Conservation (phyloP, 2,113 vertebrate species). For the Coracopsis vasa region DNA sequence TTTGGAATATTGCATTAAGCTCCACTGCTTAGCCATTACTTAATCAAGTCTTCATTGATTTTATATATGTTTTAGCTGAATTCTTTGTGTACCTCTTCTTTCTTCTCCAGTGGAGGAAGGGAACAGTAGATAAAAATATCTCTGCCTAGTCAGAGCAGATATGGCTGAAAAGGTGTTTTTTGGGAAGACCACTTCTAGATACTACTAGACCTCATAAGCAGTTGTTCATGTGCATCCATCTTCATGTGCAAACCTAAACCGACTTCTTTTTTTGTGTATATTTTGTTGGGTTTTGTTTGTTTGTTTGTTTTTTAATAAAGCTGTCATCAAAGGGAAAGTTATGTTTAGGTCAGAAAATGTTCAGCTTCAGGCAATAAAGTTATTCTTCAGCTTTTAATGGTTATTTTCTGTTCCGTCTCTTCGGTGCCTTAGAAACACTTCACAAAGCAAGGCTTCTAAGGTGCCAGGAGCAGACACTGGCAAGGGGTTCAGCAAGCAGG, state of each 20-base stretch:
- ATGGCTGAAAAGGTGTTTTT: not conserved
- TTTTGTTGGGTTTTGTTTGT: not conserved
- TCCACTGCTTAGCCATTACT: not conserved
- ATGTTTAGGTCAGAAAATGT: not conserved
- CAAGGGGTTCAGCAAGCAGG: constrained; percentile 28
- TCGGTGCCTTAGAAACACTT: not conserved
- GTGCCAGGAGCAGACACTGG: constrained; percentile 36
- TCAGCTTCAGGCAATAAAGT: not conserved
- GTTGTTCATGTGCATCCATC: not conserved
- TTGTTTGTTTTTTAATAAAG: not conserved
- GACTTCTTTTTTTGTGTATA: not conserved
- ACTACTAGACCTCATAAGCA: not conserved
- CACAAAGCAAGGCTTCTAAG: constrained; percentile 36
- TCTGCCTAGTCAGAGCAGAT: not conserved
- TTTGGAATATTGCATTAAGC: not conserved
- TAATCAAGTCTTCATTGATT: not conserved
- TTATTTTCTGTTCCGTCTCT: not conserved
- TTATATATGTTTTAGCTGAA: not conserved
- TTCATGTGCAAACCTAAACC: not conserved
- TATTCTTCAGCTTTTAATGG: not conserved
- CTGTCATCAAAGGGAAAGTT: not conserved
- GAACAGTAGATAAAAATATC: not conserved
- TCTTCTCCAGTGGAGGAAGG: not conserved
- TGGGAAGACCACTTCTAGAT: not conserved
- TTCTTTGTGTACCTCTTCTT: not conserved